These are phyloP conservation scores for Drosophila formosana DNA, from an alignment of 2,888 invertebrate genomes.

Conservation along the genomic window DNA sequence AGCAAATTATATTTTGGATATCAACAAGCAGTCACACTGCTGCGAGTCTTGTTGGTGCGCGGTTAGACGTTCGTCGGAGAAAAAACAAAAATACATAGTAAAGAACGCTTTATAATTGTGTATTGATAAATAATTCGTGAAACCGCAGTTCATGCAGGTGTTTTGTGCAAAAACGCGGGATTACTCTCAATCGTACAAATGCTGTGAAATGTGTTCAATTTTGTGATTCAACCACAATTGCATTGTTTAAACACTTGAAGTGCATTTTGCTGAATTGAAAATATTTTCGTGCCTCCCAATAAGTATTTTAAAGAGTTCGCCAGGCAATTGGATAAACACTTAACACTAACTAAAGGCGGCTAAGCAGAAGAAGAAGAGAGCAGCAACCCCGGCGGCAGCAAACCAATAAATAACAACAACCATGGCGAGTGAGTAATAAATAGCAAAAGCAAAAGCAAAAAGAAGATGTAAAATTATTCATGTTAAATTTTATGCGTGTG, in stretches of 20 bases:
- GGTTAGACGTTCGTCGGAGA: constrained; percentile 11
- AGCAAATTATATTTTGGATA: neutral
- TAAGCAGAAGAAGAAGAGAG: constrained; percentile 21
- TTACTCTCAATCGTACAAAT: constrained; percentile 24
- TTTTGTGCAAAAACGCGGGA: constrained; percentile 25
- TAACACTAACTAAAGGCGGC: constrained; percentile 33
- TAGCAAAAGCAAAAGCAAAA: constrained; percentile 26
- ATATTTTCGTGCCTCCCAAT: constrained; percentile 41
- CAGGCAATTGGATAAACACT: constrained; percentile 27
- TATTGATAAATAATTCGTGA: constrained; percentile 12
- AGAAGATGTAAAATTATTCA: constrained; percentile 29
- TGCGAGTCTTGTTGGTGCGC: constrained; percentile 33
- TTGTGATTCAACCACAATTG: constrained; percentile 45
- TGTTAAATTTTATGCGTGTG: constrained; percentile 25
- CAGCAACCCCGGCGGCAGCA: constrained; percentile 24
- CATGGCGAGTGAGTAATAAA: constrained; percentile 83
- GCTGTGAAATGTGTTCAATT: constrained; percentile 71
- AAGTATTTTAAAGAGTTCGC: constrained; percentile 28
- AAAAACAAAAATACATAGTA: constrained; percentile 14
- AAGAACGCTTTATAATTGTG: constrained; percentile 26
- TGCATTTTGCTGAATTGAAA: constrained; percentile 34
- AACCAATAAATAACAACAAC: constrained; percentile 47
- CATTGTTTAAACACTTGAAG: constrained; percentile 43
- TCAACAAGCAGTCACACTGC: constrained; percentile 5
- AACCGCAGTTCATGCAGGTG: constrained; percentile 10